These are phyloP conservation scores for Chlorocebus sabaeus DNA, from an alignment of 2,113 vertebrate species.

Conservation along the genomic window DNA sequence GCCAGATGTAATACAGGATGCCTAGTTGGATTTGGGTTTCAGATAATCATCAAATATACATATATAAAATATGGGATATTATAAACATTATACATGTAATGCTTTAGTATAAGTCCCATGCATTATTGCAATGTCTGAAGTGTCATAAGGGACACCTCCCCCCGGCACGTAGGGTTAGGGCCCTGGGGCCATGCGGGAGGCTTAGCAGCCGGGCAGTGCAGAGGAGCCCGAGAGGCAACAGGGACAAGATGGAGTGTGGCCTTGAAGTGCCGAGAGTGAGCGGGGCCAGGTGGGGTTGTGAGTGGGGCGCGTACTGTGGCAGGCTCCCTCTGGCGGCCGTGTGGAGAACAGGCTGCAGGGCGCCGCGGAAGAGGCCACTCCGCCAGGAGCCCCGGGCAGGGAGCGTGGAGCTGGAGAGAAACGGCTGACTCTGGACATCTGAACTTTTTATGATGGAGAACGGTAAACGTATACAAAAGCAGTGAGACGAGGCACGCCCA, in stretches of 20 bases:
- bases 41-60: not conserved
- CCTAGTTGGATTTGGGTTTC: not conserved
- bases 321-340: constrained; percentile 58
- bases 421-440: not conserved
- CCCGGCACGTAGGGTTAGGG: not conserved
- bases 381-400: not conserved
- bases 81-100: too few relatives aligned
- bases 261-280: not conserved
- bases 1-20: not conserved
- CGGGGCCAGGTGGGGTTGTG: not conserved
- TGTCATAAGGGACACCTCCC: not conserved
- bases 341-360: not conserved
- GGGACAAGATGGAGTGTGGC: not conserved
- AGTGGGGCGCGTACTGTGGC: not conserved
- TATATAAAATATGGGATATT: too few relatives aligned
- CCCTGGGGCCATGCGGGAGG: not conserved
- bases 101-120: not conserved
- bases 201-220: not conserved
- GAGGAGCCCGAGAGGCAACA: not conserved
- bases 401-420: not conserved
- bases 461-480: not conserved
- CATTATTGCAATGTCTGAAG: not conserved
- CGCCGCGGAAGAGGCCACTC: not conserved
- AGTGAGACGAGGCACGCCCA: not conserved
- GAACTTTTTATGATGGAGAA: not conserved